Base-by-base conservation (phyloP, 2,113 vertebrate species). In the Sylvia atricapilla region DNA sequence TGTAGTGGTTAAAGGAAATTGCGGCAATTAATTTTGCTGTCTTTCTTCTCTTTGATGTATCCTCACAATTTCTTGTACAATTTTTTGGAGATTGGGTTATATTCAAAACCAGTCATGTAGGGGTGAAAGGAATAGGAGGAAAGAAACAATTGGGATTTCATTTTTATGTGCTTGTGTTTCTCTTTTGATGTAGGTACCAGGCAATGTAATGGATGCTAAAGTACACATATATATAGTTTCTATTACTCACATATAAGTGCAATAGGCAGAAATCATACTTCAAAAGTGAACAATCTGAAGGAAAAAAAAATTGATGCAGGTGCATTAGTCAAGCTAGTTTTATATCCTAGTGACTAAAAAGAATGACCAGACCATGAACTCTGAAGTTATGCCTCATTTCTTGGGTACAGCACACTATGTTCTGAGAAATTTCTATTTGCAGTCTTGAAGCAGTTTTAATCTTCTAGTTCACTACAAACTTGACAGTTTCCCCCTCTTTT, bases 281-380 rank as follows among this genome's bases (percentile, higher is more conserved):
- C 44, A 93, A 41, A 95, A 67, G 78, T 76, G 86, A 96, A 56
- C 37, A 89, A 39, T 93, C 52, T 94, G 68, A 94, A 94, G 77
- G 92, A 90, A 77, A 90, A 77, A 90, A 93, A 96, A 96, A 97
- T 92, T 84, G 84, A 85, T 97, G 85, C 98, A 98, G 97, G 96
- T 98, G 97, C 92, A 94, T 96, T 93, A 91, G 94, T 89, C 70
- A 86, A 93, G 91, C 84, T 95, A 62, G 97, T 97, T 97, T 97
- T 98, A 91, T 97, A 96, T 97, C 92, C 87, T 95, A 95, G 92
- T 97, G 86, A 89, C 94, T 92, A 84, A 92, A 97, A 97, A 95
- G 93, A 96, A 89, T 97, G 94, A 95, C 96, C 97, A 97, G 95
- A 94, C 87, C 86, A 75, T 97, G 97, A 98, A 97, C 97, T 97